These are phyloP conservation scores for Papilio glaucus DNA, from an alignment of 1,140 invertebrate genomes.

Conservation along the genomic window DNA sequence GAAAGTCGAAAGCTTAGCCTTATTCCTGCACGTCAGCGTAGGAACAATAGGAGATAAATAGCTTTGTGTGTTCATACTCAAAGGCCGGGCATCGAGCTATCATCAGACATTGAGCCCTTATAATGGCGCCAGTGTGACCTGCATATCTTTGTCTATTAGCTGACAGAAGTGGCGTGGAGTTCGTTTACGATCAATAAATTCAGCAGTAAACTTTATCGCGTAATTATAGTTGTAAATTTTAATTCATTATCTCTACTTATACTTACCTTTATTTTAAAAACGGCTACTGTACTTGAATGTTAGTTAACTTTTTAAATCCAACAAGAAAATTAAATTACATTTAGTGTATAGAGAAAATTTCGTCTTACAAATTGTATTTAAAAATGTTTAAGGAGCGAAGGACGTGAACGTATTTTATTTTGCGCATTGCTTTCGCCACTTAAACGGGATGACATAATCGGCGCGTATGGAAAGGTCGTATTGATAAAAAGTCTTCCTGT, in stretches of 20 bases:
- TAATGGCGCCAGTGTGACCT: conserved; percentile 33
- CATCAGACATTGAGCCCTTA: conserved; percentile 35
- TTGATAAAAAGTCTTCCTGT: conserved; percentile 33
- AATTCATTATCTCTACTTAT: too few species aligned
- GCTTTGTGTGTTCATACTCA: conserved; percentile 43
- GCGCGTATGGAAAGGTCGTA: conserved; percentile 33
- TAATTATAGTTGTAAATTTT: too few species aligned
- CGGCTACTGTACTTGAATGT: too few species aligned
- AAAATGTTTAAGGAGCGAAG: not conserved
- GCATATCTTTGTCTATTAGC: conserved; percentile 32
- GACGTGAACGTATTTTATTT: conserved; percentile 1
- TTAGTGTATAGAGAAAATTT: too few species aligned
- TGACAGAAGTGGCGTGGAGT: conserved; percentile 18
- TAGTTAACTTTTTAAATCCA: too few species aligned
- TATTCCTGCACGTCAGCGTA: conserved; percentile 50
- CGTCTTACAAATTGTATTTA: not conserved
- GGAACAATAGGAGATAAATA: conserved; percentile 49
- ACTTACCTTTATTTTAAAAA: too few species aligned
- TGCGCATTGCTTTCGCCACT: conserved; percentile 32
- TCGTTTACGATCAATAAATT: conserved; percentile 14
- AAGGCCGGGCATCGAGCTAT: conserved; percentile 31
- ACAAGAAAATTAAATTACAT: too few species aligned
- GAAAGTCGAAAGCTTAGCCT: conserved; percentile 71
- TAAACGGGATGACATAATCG: conserved; percentile 36
- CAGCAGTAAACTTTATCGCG: not conserved